These are phyloP conservation scores for Barnardius zonarius DNA, from an alignment of 2,113 vertebrate genomes.

Conservation along the genomic window DNA sequence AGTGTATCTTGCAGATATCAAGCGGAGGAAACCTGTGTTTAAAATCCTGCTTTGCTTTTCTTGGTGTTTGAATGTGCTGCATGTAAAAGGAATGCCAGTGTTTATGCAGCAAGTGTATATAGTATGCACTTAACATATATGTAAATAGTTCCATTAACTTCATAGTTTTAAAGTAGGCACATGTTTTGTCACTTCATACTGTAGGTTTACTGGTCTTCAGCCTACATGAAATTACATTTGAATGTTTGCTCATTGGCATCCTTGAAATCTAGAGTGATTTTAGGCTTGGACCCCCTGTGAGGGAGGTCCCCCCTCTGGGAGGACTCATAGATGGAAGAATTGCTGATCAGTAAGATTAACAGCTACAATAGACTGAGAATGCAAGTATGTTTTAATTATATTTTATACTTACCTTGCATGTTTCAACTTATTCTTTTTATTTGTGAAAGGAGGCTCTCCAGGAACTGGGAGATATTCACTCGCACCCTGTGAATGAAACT, in stretches of 20 bases:
- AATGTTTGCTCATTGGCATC: not conserved
- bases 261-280: not conserved
- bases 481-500: not conserved
- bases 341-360: not conserved
- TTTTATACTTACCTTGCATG: not conserved
- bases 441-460: not conserved
- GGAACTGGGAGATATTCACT: conserved; percentile 30
- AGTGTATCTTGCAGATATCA: not conserved
- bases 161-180: not conserved
- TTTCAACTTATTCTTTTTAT: conserved; percentile 17
- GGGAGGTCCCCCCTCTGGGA: too few relatives aligned
- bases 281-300: not conserved
- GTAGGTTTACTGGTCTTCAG: not conserved
- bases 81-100: not conserved
- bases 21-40: not conserved
- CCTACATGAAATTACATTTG: not conserved
- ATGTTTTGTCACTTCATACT: not conserved
- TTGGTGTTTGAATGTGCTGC: not conserved
- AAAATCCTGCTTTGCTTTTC: not conserved
- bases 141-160: not conserved
- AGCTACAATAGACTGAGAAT: not conserved
- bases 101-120: not conserved
- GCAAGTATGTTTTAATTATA: not conserved
- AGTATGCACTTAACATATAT: not conserved
- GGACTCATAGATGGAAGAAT: not conserved